phyloP scores from a whole-genome alignment of 2,797 vertebrate genomes.

The Alca torda region DNA sequence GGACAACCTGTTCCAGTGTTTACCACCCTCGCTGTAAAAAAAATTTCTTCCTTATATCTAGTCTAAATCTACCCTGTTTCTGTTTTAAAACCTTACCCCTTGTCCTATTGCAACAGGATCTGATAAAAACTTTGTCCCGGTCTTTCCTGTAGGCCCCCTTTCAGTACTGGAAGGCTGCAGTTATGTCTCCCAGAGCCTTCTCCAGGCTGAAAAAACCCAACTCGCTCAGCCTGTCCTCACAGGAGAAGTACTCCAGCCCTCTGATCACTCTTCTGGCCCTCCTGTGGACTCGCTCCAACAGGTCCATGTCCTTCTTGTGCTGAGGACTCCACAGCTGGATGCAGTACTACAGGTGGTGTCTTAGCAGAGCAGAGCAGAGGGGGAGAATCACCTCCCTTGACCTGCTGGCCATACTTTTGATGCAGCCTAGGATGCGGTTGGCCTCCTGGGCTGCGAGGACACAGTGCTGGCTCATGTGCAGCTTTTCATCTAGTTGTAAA shows the following conservation, averaged over 20 bases:
- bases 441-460: background rate
- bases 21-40: background rate
- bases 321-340: background rate
- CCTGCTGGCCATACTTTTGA: background rate
- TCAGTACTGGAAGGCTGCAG: background rate
- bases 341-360: background rate
- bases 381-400: background rate
- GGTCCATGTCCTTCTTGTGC: background rate
- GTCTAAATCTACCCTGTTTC: background rate
- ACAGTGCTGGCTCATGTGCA: background rate
- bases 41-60: background rate
- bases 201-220: background rate
- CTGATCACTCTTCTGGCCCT: background rate
- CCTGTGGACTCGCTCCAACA: background rate
- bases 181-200: background rate
- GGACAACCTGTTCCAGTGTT: background rate
- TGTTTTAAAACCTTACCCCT: background rate
- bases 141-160: background rate
- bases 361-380: accelerated
- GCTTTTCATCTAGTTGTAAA: background rate
- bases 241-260: background rate
- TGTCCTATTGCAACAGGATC: background rate
- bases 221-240: no score
- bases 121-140: background rate
- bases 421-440: background rate